phyloP scores from a whole-genome alignment of 2,888 invertebrate genomes.

The Pristionchus exspectatus region DNA sequence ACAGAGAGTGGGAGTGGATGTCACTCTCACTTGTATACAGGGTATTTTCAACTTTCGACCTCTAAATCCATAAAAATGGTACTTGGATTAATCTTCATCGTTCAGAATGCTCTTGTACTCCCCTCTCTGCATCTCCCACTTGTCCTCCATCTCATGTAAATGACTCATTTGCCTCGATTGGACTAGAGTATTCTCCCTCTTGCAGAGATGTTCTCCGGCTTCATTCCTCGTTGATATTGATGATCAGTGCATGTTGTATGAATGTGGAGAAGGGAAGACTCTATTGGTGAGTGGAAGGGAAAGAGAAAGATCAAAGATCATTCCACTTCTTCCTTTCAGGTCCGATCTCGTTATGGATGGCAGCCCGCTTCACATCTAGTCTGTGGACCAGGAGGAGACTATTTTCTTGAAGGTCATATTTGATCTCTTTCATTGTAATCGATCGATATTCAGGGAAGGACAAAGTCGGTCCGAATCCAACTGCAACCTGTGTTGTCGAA shows the following conservation, averaged over 20 bases:
- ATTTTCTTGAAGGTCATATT: constrained; percentile 25
- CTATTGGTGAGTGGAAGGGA: constrained; percentile 29
- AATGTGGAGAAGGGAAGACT: constrained; percentile 42
- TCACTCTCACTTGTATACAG: constrained; percentile 47
- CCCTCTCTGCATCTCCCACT: constrained; percentile 21
- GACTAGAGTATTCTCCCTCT: neutral
- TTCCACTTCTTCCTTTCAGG: neutral
- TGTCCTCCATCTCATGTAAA: constrained; percentile 55
- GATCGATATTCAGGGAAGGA: constrained; percentile 29
- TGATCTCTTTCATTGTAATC: neutral
- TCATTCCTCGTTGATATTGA: constrained; percentile 52
- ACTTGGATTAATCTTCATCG: neutral
- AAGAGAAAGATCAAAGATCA: constrained; percentile 11
- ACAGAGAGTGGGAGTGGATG: constrained; percentile 33
- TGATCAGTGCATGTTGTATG: constrained; percentile 54
- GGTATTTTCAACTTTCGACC: neutral
- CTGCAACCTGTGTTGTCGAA: constrained; percentile 44
- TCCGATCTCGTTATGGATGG: constrained; percentile 51
- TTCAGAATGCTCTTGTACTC: constrained; percentile 55
- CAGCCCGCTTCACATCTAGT: constrained; percentile 44
- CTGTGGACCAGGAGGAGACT: constrained; percentile 52
- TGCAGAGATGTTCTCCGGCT: constrained; percentile 41
- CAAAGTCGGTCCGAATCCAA: constrained; percentile 5
- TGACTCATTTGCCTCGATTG: neutral
- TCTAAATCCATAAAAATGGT: neutral